These are phyloP conservation scores for Perithous albicinctus DNA, from an alignment of 2,888 invertebrate species.

Conservation along the genomic window DNA sequence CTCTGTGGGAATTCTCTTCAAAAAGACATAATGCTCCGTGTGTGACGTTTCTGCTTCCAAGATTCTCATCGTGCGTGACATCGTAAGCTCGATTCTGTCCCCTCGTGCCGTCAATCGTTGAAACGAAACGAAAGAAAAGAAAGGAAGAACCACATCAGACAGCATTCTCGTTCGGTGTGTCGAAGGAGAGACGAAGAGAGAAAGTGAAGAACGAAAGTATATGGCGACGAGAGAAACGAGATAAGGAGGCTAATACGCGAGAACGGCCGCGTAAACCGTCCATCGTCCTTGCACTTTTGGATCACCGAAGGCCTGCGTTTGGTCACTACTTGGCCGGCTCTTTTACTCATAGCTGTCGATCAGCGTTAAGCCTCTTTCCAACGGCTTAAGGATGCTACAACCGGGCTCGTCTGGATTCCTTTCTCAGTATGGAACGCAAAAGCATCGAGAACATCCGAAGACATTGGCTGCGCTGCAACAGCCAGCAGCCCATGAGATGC, in stretches of 20 bases:
- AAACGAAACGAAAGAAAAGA: not conserved
- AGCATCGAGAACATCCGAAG: slow-evolving; percentile 33
- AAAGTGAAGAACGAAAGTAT: not conserved
- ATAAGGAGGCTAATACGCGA: slow-evolving; percentile 71
- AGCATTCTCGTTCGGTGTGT: not conserved
- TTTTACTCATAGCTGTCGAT: slow-evolving; percentile 72
- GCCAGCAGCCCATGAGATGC: not conserved
- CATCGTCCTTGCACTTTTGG: slow-evolving; percentile 68
- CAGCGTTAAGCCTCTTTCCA: slow-evolving; percentile 76
- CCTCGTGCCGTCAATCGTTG: slow-evolving; percentile 15
- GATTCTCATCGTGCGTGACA: slow-evolving; percentile 34
- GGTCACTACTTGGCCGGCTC: slow-evolving; percentile 19
- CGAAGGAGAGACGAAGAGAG: slow-evolving; percentile 30
- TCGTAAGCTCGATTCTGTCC: slow-evolving; percentile 1
- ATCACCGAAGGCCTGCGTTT: slow-evolving; percentile 3
- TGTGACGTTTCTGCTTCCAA: slow-evolving; percentile 32
- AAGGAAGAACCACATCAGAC: not conserved
- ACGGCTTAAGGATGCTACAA: slow-evolving; percentile 61
- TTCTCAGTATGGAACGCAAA: slow-evolving; percentile 34
- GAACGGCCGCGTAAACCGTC: slow-evolving; percentile 74
- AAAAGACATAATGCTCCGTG: slow-evolving; percentile 4
- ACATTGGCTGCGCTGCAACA: slow-evolving; percentile 43
- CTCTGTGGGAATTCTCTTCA: not conserved
- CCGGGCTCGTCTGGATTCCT: slow-evolving; percentile 45
- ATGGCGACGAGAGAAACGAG: slow-evolving; percentile 60